phyloP scores from a whole-genome alignment of 2,113 vertebrate genomes.

The Rynchops niger region DNA sequence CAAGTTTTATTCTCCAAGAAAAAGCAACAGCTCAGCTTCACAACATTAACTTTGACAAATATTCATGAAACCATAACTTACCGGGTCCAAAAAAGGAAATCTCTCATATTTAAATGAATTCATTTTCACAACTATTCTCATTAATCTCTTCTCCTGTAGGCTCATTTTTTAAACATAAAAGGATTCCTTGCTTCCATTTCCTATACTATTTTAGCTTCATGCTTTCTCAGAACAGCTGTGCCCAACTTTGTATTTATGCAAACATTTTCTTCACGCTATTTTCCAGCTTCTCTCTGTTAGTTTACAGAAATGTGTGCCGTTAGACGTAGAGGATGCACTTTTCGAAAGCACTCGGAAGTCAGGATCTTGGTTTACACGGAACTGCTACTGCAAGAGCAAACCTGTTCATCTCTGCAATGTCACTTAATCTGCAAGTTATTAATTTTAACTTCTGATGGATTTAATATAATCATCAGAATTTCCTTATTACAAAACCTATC shows the following conservation, averaged over 20 bases:
- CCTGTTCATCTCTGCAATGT: background rate
- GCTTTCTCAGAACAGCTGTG: constrained; percentile 42
- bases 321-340: background rate
- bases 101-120: constrained; percentile 47
- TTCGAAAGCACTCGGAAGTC: background rate
- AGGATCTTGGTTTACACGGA: background rate
- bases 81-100: background rate
- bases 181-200: constrained; percentile 33
- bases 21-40: constrained; percentile 24
- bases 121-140: constrained; percentile 53
- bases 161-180: constrained; percentile 51
- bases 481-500: background rate
- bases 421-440: background rate
- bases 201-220: constrained; percentile 17
- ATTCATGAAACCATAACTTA: constrained; percentile 45
- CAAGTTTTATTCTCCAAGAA: constrained; percentile 20
- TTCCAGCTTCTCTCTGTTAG: background rate
- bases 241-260: constrained; percentile 6
- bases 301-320: background rate
- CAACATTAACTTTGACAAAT: constrained; percentile 72
- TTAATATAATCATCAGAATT: background rate
- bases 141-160: constrained; percentile 21
- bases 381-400: background rate
- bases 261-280: background rate
- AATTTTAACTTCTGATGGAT: background rate